Evolutionary conservation across 2,113 vertebrate species (phyloP).

Genomic region (Alligator mississippiensis): DNA sequence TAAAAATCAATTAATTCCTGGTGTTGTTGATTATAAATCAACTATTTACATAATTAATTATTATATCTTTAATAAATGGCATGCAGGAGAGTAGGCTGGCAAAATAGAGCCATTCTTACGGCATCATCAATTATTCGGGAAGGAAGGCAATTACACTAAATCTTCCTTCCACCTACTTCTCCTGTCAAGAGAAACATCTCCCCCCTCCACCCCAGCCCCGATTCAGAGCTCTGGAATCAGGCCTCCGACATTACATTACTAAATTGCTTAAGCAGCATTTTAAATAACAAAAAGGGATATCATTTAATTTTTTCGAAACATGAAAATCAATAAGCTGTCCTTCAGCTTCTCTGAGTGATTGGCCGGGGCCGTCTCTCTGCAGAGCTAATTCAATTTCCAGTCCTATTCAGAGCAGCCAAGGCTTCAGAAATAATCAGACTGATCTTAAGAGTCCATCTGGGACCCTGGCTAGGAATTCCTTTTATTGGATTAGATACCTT

Average conservation of each 20-base stretch:
- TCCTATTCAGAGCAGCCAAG: constrained; percentile 16
- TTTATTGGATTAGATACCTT: constrained; percentile 78
- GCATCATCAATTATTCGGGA: constrained; percentile 68
- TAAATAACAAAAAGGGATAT: constrained; percentile 80
- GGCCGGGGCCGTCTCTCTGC: constrained; percentile 37
- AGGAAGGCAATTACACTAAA: constrained; percentile 65
- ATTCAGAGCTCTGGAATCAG: constrained; percentile 52
- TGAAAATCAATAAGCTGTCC: constrained; percentile 82
- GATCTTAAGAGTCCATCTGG: constrained; percentile 61
- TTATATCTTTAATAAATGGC: constrained; percentile 74
- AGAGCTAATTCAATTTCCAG: constrained; percentile 74
- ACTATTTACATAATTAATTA: constrained; percentile 80
- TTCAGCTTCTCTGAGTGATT: constrained; percentile 74
- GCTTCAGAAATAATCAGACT: constrained; percentile 71
- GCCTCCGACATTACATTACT: constrained; percentile 71
- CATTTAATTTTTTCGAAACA: constrained; percentile 81
- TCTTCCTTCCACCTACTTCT: constrained; percentile 43
- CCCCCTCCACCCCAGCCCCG: constrained; percentile 22
- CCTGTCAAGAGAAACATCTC: constrained; percentile 55
- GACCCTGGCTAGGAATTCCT: constrained; percentile 66
- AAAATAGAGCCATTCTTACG: constrained; percentile 57
- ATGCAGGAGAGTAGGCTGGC: constrained; percentile 20
- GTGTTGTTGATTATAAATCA: constrained; percentile 72
- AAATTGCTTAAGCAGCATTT: constrained; percentile 80
- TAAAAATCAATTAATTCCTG: constrained; percentile 71